These are phyloP conservation scores for Drosophila ercepeae DNA, from an alignment of 1,140 invertebrate genomes.

Conservation along the genomic window DNA sequence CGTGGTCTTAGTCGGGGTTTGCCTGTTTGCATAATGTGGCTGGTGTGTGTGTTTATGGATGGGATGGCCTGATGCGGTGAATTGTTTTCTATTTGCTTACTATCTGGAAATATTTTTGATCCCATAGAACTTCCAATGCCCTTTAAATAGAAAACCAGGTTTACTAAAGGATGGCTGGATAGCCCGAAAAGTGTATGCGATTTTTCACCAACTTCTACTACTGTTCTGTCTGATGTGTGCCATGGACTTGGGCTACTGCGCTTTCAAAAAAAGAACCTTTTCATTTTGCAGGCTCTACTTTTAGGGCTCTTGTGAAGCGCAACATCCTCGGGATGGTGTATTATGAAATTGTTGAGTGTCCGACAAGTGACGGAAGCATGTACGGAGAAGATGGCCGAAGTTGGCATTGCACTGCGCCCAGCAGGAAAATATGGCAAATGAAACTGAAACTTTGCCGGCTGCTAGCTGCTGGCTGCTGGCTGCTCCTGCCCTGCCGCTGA, in stretches of 20 bases:
- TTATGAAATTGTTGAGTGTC: conserved; percentile 70
- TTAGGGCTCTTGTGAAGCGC: conserved; percentile 22
- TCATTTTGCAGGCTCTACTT: background rate
- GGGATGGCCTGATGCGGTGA: background rate
- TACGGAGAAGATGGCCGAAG: conserved; percentile 18
- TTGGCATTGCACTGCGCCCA: conserved; percentile 2
- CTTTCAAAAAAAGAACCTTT: background rate
- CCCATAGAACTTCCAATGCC: background rate
- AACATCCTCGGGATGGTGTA: conserved; percentile 24
- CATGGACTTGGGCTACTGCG: background rate
- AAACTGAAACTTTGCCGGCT: conserved; percentile 42
- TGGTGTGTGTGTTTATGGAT: background rate
- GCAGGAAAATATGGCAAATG: conserved; percentile 40
- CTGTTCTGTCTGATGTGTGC: background rate
- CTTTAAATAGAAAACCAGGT: too few relatives aligned
- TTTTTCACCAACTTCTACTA: background rate
- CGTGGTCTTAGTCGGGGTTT: background rate
- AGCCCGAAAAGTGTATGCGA: background rate
- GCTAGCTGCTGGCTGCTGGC: background rate
- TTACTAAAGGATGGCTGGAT: too few relatives aligned
- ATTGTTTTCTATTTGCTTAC: conserved; percentile 22
- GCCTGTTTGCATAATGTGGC: conserved; percentile 21
- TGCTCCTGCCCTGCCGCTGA: conserved; percentile 11
- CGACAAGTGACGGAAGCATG: conserved; percentile 16
- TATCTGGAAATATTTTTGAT: background rate